phyloP scores from a whole-genome alignment of 1,140 invertebrate genomes.

The Drosophila pseudoobscura region DNA sequence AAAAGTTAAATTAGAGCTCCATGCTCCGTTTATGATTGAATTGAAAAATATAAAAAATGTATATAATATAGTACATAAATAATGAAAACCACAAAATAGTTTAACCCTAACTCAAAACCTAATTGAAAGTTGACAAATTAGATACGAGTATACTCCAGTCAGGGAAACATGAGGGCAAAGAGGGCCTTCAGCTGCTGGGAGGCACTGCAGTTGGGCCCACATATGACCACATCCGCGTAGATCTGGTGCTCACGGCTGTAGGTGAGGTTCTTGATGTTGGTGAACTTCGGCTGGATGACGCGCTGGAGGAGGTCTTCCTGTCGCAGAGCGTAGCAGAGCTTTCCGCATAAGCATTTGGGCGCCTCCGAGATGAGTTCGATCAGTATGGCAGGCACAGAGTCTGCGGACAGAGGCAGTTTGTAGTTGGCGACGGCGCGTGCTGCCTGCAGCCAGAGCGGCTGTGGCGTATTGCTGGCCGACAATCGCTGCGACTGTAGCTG shows the following conservation, averaged over 20 bases:
- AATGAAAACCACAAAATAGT: too few species aligned
- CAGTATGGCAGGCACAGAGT: conserved; percentile 65
- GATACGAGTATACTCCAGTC: background rate
- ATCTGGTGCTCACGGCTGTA: conserved; percentile 79
- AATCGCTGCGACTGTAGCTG: conserved; percentile 9
- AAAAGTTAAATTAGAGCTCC: background rate
- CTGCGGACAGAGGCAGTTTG: conserved; percentile 54
- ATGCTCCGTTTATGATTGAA: background rate
- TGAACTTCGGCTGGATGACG: conserved; percentile 64
- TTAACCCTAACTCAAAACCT: too few species aligned
- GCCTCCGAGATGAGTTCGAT: conserved; percentile 70
- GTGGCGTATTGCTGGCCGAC: conserved; percentile 1
- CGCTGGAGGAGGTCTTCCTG: conserved; percentile 46
- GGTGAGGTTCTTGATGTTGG: conserved; percentile 70
- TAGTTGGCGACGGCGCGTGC: conserved; percentile 50
- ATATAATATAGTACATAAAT: background rate
- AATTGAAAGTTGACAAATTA: background rate
- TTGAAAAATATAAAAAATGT: background rate
- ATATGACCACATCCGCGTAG: conserved; percentile 73
- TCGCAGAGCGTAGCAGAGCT: conserved; percentile 62
- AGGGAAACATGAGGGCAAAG: conserved; percentile 13
- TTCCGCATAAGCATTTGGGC: conserved; percentile 73
- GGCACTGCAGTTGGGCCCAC: conserved; percentile 51
- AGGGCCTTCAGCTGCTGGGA: conserved; percentile 30
- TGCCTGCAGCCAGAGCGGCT: conserved; percentile 65